Conservation (phyloP, 2,113 vertebrate species). For the Emydura subglobosa region DNA sequence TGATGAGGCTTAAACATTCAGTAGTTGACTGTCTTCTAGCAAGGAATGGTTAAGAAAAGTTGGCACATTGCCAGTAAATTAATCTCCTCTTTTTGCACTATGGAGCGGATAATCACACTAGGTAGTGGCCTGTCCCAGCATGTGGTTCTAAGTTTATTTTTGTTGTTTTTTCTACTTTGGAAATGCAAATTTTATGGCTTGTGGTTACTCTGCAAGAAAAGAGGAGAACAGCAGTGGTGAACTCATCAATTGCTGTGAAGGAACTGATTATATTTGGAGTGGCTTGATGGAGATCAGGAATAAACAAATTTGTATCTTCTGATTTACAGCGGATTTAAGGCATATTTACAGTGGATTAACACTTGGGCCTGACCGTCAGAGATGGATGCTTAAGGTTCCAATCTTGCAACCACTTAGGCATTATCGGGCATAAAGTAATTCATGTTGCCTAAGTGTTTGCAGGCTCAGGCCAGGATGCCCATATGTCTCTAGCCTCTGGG, state of each 20-base stretch:
- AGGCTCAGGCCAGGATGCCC: too few relatives aligned
- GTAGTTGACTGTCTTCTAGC: neutral
- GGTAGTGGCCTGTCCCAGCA: neutral
- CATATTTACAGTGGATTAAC: neutral
- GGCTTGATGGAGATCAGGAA: neutral
- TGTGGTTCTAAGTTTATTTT: neutral
- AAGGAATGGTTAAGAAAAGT: neutral
- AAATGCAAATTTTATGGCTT: slow-evolving; percentile 28
- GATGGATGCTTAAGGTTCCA: neutral
- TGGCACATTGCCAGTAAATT: neutral
- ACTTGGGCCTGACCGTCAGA: neutral
- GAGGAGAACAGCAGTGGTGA: neutral
- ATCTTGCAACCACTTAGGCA: neutral
- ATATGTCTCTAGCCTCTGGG: too few relatives aligned
- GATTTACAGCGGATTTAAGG: neutral
- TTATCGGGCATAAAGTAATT: neutral
- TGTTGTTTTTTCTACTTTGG: neutral
- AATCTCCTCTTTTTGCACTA: neutral
- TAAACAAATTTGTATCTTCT: neutral
- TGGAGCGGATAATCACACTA: neutral
- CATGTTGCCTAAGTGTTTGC: too few relatives aligned
- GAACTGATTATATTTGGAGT: neutral
- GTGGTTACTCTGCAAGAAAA: slow-evolving; percentile 11
- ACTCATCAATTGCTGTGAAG: neutral
- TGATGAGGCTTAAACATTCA: neutral